Evolutionary conservation across 2,113 vertebrate genomes (phyloP).

Genomic region (Corythoichthys haematopterus): DNA sequence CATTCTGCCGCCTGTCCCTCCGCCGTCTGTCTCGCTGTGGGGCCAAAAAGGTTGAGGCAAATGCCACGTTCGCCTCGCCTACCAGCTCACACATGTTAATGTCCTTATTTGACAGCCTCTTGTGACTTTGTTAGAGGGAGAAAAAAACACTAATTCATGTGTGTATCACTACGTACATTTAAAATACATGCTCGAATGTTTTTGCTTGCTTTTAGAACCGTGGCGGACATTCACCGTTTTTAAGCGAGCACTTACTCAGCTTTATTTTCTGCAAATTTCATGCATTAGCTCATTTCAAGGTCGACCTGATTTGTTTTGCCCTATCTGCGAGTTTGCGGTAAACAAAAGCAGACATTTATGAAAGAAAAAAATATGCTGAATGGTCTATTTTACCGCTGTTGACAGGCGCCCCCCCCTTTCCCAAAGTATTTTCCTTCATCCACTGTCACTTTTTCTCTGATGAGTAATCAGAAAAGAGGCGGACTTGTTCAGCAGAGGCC

Average conservation of each 20-base stretch:
- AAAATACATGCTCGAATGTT: too few relatives aligned
- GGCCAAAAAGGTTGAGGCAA: conserved; percentile 33
- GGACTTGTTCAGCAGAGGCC: conserved; percentile 48
- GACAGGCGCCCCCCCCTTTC: neutral
- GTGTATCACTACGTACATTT: too few relatives aligned
- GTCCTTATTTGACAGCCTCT: neutral
- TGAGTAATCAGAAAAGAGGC: conserved; percentile 50
- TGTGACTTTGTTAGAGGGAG: too few relatives aligned
- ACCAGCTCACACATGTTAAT: neutral
- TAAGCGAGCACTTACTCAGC: neutral
- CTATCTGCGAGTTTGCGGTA: conserved; percentile 10
- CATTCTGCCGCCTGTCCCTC: conserved; percentile 29
- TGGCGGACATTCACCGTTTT: neutral
- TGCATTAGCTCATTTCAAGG: conserved; percentile 4
- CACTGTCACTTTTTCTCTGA: conserved; percentile 45
- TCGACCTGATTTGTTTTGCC: neutral
- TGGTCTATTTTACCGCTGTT: conserved; percentile 27
- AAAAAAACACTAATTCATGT: too few relatives aligned
- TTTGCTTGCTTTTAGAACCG: too few relatives aligned
- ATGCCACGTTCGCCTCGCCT: conserved; percentile 3
- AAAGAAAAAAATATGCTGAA: conserved; percentile 17
- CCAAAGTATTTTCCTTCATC: conserved; percentile 1
- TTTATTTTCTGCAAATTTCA: neutral
- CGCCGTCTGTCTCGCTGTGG: conserved; percentile 9
- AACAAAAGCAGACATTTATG: conserved; percentile 25